Percentiles rank a stretch among this genome's conserved stretches.
phyloP scores from a whole-genome alignment of 2,113 vertebrate species.

The Gymnocephalus cernua region DNA sequence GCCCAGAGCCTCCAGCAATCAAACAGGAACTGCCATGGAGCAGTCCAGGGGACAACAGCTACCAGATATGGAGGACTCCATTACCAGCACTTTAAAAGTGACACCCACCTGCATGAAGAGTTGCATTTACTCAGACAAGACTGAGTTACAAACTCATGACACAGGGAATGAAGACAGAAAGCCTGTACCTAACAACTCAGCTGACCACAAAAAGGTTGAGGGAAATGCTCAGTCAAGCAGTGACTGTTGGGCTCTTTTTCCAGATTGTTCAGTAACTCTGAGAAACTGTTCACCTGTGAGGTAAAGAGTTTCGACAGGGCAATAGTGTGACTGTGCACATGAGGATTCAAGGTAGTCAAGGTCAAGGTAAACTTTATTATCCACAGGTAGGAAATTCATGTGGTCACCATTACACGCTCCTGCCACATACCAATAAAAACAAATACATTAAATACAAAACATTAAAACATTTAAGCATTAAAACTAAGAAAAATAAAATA shows the following conservation, averaged over 20 bases:
- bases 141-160: constrained; percentile 14
- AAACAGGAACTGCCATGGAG: constrained; percentile 19
- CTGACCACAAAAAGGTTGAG: neutral
- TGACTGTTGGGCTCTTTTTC: constrained; percentile 8
- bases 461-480: too few species aligned
- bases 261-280: constrained; percentile 10
- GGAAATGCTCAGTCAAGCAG: neutral
- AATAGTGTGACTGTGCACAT: constrained; percentile 23
- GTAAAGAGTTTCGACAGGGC: constrained; percentile 22
- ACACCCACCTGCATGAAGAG: neutral
- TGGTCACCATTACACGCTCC: too few species aligned
- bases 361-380: too few species aligned
- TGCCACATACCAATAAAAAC: too few species aligned
- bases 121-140: neutral
- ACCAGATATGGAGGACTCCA: neutral
- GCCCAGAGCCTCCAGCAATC: neutral
- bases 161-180: neutral
- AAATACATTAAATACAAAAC: too few species aligned
- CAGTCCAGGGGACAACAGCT: neutral
- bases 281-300: constrained; percentile 15
- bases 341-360: too few species aligned
- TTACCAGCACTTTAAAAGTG: neutral
- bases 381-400: too few species aligned
- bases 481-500: too few species aligned
- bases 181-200: neutral